Base-by-base conservation (phyloP, 2,797 vertebrate genomes). In the Lutjanus campechanus region DNA sequence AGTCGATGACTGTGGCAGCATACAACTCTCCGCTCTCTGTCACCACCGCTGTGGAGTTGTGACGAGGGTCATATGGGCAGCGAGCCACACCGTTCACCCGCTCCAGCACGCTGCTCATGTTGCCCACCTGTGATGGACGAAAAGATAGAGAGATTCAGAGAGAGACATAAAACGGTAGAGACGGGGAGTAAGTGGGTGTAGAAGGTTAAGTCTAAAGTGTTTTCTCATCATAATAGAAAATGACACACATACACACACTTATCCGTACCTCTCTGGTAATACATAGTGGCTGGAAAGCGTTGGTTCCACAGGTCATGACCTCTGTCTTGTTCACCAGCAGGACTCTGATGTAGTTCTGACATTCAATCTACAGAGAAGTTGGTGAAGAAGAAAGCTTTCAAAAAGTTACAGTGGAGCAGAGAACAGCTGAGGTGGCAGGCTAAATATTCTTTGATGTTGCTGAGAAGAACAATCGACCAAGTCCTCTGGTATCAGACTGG, bases 21-120 rank as follows among this genome's bases (percentile, higher is more conserved):
- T 99, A 99, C 65, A 99, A 96, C 88, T 99, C 98, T 16, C 98
- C 98, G 43, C 94, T 97, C 85, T 97, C 97, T 15, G 98, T 99
- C 92, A 99, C 97, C 93, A 99, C 97, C 0, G 98, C 98, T 0
- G 98, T 99, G 54, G 98, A 99, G 94, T 99, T 99, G 92, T 99
- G 98, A 1, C 97, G 97, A 0, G 98, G 98, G 90, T 99, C 98
- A 0, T 99, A 99, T 0, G 98, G 98, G 86, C 98, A 99, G 67
- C 98, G 97, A 1, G 98, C 98, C 85, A 98, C 98, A 0, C 98
- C 98, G 8, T 98, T 99, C 82, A 99, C 97, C 56, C 96, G 97
- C 90, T 99, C 98, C 82, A 99, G 88, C 59, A 96, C 95, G 67
- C 95, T 95, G 95, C 97, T 98, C 93, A 99, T 93, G 95, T 99